Evolutionary conservation across 2,797 vertebrate species (phyloP), one percentile per base, ranked within the genome.

Genomic region (Harpagifer antarcticus): DNA sequence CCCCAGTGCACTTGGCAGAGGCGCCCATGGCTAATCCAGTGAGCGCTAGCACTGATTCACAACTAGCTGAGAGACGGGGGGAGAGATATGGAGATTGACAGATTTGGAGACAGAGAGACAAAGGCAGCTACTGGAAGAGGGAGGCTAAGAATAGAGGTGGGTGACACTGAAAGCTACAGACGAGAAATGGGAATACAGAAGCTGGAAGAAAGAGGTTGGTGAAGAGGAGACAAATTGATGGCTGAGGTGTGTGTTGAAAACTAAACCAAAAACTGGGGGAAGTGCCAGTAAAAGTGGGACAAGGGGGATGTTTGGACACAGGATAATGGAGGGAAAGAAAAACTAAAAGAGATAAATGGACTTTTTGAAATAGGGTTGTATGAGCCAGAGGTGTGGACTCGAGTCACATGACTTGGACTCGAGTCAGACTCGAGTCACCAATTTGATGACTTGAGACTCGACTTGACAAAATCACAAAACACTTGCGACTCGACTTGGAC

Each of bases 11-110:
- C 75, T 88, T 86, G 82, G 84, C 87, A 83, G 70, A 85, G 83
- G 55, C 48, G 78, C 86, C 80, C 64, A 52, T 81, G 58, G 86
- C 88, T 92, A 89, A 93, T 91, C 90, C 90, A 85, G 82, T 68
- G 37, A 70, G 83, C 71, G 75, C 79, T 68, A 72, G 69, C 65
- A 68, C 76, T 70, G 87, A 91, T 85, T 91, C 79, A 81, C 79
- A 81, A 83, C 78, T 58, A 76, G 79, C 75, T 72, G 77, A 84
- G 71, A 91, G 78, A 86, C 68, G 59, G 62, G 33, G 33, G 20
- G 59, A 43, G 56, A 40, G 57, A 81, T 69, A 81, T 59, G 40
- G 66, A 83, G 72, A 85, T 61, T 67, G 86, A 88, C 83, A 86
- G 63, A 70, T 55, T 42, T 44, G 50, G 56, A 69, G 63, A 62